Evolutionary conservation across 2,113 vertebrate genomes (phyloP).

Genomic region (Python bivittatus): DNA sequence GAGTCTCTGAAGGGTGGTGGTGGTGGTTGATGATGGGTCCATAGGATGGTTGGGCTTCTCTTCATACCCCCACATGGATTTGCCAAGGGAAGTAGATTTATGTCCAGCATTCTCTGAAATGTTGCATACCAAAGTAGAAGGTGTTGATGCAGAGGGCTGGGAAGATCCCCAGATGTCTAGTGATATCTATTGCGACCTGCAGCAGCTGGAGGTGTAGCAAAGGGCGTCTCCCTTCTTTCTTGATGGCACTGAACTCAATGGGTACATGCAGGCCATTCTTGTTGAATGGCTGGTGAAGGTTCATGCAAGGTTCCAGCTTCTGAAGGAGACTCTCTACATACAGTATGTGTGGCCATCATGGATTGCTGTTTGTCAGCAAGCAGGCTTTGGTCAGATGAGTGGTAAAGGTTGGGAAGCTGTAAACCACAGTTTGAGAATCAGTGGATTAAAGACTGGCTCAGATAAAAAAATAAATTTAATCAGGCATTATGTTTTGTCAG

Average conservation of each 20-base stretch:
- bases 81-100: not conserved
- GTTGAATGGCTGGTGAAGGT: not conserved
- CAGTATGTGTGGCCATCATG: not conserved
- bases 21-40: not conserved
- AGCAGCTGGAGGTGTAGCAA: not conserved
- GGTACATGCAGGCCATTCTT: not conserved
- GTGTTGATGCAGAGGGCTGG: not conserved
- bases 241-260: not conserved
- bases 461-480: not conserved
- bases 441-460: no score
- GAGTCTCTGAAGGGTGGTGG: not conserved
- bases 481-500: not conserved
- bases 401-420: not conserved
- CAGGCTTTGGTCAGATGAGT: not conserved
- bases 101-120: not conserved
- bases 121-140: not conserved
- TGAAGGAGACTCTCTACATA: not conserved
- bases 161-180: not conserved
- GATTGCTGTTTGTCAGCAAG: not conserved
- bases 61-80: not conserved
- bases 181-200: not conserved
- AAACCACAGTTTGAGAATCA: not conserved
- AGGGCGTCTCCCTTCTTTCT: not conserved
- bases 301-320: not conserved
- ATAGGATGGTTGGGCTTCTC: not conserved